Base-by-base conservation (phyloP, 1,140 invertebrate genomes). In the Gryllus bimaculatus region DNA sequence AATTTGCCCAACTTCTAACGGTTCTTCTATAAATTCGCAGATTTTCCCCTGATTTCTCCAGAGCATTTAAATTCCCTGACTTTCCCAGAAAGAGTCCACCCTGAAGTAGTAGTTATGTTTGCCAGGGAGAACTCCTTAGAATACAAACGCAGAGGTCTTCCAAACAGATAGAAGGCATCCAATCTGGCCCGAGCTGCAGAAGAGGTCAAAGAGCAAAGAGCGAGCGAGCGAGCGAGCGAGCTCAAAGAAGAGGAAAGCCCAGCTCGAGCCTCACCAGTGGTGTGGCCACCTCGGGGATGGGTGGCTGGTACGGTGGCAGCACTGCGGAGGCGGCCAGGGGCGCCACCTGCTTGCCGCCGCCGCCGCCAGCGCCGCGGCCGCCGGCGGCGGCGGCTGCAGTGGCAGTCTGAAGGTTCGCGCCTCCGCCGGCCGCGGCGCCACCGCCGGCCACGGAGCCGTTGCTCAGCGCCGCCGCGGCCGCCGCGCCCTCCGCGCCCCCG, bases 401-500 rank as follows among this genome's bases (percentile, higher is more conserved):
- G 26, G 26, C 54, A 39, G 26, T 39, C 26, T 1, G 26, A 39
- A 39, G 26, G 10, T 66, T 18, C 18, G 54, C 75, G 82, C 83
- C 74, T 81, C 84, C 76, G 81, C 83, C 54, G 10, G 18, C 54
- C 18, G 54, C 54, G 26, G 26, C 54, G 26, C 26, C 26, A 39
- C 26, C 26, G 26, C 83, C 75, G 81, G 84, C 76, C 26, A 39
- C 26, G 26, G 26, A 39, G 26, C 26, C 26, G 26, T 39, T 39
- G 26, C 26, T 39, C 1, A 39, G 26, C 26, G n/a, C 49, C 49
- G 15, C 54, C 18, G 54, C 54, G n/a, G n/a, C 54, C 26, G 1
- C 26, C 26, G 26, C 26, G 26, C 26, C n/a, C 49, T 54, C 49
- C 15, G 49, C 75, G 82, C 83, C 75, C 81, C 84, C 76, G 81